A percentile compares a stretch with the other conserved stretches of the same genome.
These are phyloP conservation scores for Halictus quadricinctus DNA, from an alignment of 2,888 invertebrate species.

Conservation along the genomic window DNA sequence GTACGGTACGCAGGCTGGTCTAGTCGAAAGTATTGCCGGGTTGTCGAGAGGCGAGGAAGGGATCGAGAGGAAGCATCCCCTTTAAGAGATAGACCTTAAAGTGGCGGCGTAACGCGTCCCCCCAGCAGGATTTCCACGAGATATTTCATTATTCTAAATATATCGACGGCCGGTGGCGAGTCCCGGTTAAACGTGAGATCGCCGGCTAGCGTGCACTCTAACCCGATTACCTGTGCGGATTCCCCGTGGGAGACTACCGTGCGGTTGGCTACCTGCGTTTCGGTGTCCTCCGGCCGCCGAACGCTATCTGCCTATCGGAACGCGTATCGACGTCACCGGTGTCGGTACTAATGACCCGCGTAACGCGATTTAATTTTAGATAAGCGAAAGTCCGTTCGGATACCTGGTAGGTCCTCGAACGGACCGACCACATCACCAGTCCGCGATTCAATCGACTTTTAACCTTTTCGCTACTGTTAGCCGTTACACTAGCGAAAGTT, in stretches of 20 bases:
- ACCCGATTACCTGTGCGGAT: constrained; percentile 31
- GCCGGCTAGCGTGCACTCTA: constrained; percentile 16
- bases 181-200: constrained; percentile 44
- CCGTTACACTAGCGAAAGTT: background rate
- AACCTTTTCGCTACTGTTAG: background rate
- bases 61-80: constrained; percentile 65
- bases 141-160: constrained; percentile 61
- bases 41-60: background rate
- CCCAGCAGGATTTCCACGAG: constrained; percentile 46
- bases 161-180: constrained; percentile 39
- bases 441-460: constrained; percentile 1
- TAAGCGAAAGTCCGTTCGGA: constrained; percentile 32
- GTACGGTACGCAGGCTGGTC: background rate
- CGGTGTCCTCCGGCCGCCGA: constrained; percentile 14
- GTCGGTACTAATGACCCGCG: constrained; percentile 30
- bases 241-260: background rate
- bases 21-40: constrained; percentile 37
- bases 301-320: constrained; percentile 18
- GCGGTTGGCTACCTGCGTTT: constrained; percentile 32
- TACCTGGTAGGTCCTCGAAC: background rate
- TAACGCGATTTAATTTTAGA: constrained; percentile 57
- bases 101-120: constrained; percentile 50
- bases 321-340: constrained; percentile 29
- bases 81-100: constrained; percentile 75
- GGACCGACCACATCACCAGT: background rate